Conservation (phyloP, 2,888 invertebrate genomes). For the Trisateles emortualis region DNA sequence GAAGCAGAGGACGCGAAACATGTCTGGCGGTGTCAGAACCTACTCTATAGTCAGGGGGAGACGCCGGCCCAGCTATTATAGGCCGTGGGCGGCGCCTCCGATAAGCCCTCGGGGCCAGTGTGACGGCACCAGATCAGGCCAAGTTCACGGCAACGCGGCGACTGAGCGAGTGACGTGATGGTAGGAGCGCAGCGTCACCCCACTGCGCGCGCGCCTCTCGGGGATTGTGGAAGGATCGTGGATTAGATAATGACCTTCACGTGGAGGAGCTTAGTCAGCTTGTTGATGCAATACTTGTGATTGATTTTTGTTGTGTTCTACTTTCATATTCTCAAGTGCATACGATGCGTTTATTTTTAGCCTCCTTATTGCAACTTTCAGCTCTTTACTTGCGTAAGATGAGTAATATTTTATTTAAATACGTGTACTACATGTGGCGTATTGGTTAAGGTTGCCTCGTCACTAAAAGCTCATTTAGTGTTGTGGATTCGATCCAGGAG, state of each 20-base stretch:
- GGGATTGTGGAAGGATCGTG: slow-evolving; percentile 58
- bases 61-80: slow-evolving; percentile 85
- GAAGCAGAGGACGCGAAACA: slow-evolving; percentile 79
- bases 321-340: slow-evolving; percentile 4
- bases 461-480: too few species aligned
- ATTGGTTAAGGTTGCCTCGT: too few species aligned
- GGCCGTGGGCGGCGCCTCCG: slow-evolving; percentile 83
- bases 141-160: slow-evolving; percentile 84
- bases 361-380: background rate
- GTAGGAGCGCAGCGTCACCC: slow-evolving; percentile 48
- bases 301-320: slow-evolving; percentile 29
- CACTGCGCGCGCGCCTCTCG: slow-evolving; percentile 40
- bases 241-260: slow-evolving; percentile 75
- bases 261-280: slow-evolving; percentile 38
- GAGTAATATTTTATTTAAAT: too few species aligned
- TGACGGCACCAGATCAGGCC: slow-evolving; percentile 75
- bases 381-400: too few species aligned
- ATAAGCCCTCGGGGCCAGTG: slow-evolving; percentile 83
- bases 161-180: slow-evolving; percentile 72
- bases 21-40: slow-evolving; percentile 79
- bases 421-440: too few species aligned
- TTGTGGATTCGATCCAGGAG: too few species aligned
- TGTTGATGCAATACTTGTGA: slow-evolving; percentile 28
- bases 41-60: slow-evolving; percentile 80
- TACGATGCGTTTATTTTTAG: slow-evolving; percentile 6